phyloP scores from a whole-genome alignment of 2,888 invertebrate genomes.

The Lampropteryx suffumata region DNA sequence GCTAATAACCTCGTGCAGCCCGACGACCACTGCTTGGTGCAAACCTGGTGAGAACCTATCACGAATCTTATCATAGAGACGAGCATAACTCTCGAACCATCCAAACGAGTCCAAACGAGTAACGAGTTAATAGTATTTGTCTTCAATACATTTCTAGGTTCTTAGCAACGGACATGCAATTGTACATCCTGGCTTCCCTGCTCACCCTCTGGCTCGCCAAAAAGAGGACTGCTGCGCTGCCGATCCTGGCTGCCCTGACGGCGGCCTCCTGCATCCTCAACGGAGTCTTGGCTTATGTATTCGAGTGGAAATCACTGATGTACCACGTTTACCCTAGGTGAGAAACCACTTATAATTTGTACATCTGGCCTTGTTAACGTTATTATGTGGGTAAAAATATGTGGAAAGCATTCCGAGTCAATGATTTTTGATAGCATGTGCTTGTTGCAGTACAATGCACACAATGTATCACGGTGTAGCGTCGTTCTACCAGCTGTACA shows the following conservation, averaged over 20 bases:
- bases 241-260: conserved; percentile 39
- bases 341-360: too few relatives aligned
- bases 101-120: too few relatives aligned
- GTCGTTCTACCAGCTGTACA: conserved; percentile 49
- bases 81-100: too few relatives aligned
- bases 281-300: conserved; percentile 48
- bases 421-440: not conserved
- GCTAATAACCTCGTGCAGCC: conserved; percentile 56
- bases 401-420: too few relatives aligned
- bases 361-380: too few relatives aligned
- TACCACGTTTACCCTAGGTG: conserved; percentile 53
- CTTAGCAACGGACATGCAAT: conserved; percentile 65
- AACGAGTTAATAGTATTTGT: too few relatives aligned
- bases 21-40: conserved; percentile 58
- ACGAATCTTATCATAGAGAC: too few relatives aligned
- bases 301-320: conserved; percentile 51
- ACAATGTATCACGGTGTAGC: conserved; percentile 43
- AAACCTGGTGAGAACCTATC: conserved; percentile 56
- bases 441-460: conserved; percentile 36
- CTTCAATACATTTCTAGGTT: too few relatives aligned
- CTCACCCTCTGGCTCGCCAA: conserved; percentile 46
- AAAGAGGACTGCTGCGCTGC: conserved; percentile 36
- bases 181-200: conserved; percentile 46
- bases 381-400: too few relatives aligned
- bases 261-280: conserved; percentile 41